Evolutionary conservation across 1,140 invertebrate genomes (phyloP).

Genomic region (Cyclina sinensis): DNA sequence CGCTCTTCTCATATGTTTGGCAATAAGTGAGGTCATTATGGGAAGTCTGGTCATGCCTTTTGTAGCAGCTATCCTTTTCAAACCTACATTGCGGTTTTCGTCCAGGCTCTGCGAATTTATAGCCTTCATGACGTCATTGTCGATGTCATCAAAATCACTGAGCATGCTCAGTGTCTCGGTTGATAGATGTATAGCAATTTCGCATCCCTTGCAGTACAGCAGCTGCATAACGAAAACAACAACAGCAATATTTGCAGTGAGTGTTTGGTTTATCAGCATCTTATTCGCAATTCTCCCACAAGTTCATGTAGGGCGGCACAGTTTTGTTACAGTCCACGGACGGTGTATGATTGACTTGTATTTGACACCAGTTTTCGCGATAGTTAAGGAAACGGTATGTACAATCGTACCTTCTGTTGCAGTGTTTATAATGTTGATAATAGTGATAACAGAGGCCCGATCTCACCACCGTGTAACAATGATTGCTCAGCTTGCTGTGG

Average conservation of each 20-base stretch:
- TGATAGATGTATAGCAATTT: conserved; percentile 52
- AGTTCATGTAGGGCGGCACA: conserved; percentile 14
- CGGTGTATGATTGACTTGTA: conserved; percentile 34
- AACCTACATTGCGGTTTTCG: not conserved
- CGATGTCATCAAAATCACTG: conserved; percentile 26
- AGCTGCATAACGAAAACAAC: conserved; percentile 39
- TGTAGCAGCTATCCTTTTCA: not conserved
- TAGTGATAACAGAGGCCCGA: conserved; percentile 36
- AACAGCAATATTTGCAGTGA: not conserved
- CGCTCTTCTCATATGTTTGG: conserved; percentile 34
- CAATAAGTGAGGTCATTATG: conserved; percentile 32
- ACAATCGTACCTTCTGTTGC: conserved; percentile 20
- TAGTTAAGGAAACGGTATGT: conserved; percentile 41
- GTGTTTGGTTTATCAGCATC: conserved; percentile 34
- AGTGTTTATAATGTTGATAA: conserved; percentile 15
- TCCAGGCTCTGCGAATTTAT: conserved; percentile 4
- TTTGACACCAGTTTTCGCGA: conserved; percentile 19
- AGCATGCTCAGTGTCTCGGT: conserved; percentile 50
- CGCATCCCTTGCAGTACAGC: conserved; percentile 50
- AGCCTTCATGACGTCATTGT: conserved; percentile 53
- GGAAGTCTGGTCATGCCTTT: conserved; percentile 45
- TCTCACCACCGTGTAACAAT: conserved; percentile 52
- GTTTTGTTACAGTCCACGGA: conserved; percentile 15
- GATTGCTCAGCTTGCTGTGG: conserved; percentile 48
- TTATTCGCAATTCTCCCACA: conserved; percentile 43